A percentile compares a stretch with the other conserved stretches of the same genome.
Evolutionary conservation across 2,113 vertebrate species (phyloP).

Genomic region (Fulmarus glacialis): DNA sequence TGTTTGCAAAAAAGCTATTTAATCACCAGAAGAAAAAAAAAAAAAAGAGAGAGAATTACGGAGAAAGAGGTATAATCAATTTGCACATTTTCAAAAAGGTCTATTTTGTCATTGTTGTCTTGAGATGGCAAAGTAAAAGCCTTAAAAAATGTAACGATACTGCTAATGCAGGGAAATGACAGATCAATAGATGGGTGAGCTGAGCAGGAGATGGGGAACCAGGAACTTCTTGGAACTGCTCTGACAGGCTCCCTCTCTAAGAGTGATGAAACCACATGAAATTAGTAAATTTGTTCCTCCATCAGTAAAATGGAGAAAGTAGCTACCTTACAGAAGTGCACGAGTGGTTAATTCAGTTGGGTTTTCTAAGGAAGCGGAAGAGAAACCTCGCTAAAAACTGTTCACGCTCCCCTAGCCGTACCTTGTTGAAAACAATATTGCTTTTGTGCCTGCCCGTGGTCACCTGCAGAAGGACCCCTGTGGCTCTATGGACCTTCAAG

Average conservation of each 20-base stretch:
- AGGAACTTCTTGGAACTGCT: neutral
- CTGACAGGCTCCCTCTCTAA: neutral
- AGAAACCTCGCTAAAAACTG: neutral
- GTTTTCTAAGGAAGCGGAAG: neutral
- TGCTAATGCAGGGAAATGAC: neutral
- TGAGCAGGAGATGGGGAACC: neutral
- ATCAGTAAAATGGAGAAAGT: neutral
- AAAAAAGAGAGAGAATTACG: neutral
- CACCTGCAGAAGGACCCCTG: neutral
- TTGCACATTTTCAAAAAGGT: neutral
- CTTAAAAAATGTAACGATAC: neutral
- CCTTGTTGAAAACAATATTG: neutral
- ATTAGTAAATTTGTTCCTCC: neutral
- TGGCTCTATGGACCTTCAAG: neutral
- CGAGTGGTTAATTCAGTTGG: neutral
- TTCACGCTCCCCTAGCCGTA: accelerated
- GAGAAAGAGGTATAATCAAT: neutral
- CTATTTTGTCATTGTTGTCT: neutral
- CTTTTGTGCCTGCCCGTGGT: neutral
- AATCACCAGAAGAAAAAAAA: neutral
- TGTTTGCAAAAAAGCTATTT: conserved; percentile 16
- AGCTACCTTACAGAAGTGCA: neutral
- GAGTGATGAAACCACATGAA: neutral
- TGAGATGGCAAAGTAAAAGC: neutral
- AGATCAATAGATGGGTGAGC: neutral